Conservation (phyloP, 2,113 vertebrate species). For the Nothobranchius furzeri region DNA sequence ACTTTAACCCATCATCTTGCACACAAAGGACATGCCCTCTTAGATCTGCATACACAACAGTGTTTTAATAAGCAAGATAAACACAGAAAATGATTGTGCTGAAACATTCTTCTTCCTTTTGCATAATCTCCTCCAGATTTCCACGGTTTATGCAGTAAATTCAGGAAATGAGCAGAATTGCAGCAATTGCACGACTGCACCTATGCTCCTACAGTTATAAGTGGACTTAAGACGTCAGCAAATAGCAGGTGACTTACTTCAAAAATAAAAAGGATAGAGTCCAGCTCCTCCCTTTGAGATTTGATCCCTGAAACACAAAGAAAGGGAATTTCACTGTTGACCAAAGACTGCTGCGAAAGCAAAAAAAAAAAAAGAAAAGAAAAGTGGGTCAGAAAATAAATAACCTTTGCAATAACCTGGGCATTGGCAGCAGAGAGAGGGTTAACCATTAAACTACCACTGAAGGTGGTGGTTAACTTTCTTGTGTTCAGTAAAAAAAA, state of each 20-base stretch:
- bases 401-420: constrained; percentile 1
- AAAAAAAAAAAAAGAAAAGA: not conserved
- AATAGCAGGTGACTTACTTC: constrained; percentile 86
- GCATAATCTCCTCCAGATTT: constrained; percentile 17
- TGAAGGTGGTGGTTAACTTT: not conserved
- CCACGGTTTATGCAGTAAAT: constrained; percentile 14
- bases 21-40: constrained; percentile 6
- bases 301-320: constrained; percentile 90
- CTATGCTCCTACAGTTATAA: constrained; percentile 5
- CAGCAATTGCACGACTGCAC: constrained; percentile 43
- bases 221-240: constrained; percentile 16
- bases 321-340: not conserved
- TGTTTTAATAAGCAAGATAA: constrained; percentile 14
- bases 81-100: not conserved
- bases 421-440: constrained; percentile 7
- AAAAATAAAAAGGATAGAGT: constrained; percentile 99
- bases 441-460: constrained; percentile 39
- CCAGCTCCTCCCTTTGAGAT: constrained; percentile 99
- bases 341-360: not conserved
- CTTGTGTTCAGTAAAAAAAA: not conserved
- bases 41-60: constrained; percentile 37
- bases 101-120: not conserved
- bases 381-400: constrained; percentile 7
- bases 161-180: constrained; percentile 27
- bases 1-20: constrained; percentile 61